These are phyloP conservation scores for Julus scanicus DNA, from an alignment of 2,888 invertebrate species.

Conservation along the genomic window DNA sequence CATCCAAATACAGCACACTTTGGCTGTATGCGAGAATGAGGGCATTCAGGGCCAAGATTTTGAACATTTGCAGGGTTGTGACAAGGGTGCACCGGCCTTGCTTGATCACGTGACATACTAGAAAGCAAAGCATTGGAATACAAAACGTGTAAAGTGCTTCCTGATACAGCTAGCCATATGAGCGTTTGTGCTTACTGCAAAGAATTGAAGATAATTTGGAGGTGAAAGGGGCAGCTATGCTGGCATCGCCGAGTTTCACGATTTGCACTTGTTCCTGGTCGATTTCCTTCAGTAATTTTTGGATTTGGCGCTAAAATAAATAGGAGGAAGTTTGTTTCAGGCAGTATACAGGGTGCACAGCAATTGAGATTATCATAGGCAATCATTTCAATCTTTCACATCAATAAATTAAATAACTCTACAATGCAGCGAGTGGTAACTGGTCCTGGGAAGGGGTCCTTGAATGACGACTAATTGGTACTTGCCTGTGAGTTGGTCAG, in stretches of 20 bases:
- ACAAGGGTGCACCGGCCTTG: constrained; percentile 99
- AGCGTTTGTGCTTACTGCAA: constrained; percentile 79
- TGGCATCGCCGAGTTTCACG: constrained; percentile 97
- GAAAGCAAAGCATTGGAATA: neutral
- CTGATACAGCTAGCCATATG: neutral
- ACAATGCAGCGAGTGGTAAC: no score
- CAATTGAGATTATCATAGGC: no score
- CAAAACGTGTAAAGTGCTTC: neutral
- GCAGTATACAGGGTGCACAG: no score
- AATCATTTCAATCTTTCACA: no score
- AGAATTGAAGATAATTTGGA: constrained; percentile 95
- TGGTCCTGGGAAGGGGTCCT: no score
- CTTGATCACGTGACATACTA: constrained; percentile 98
- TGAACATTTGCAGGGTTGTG: constrained; percentile 99
- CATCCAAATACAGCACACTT: constrained; percentile 97
- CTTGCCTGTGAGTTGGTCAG: constrained; percentile 44
- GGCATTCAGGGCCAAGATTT: constrained; percentile 97
- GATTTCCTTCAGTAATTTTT: constrained; percentile 72
- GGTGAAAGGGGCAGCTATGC: constrained; percentile 99
- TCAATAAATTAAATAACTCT: no score
- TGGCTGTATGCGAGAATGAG: constrained; percentile 98
- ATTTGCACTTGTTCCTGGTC: constrained; percentile 87
- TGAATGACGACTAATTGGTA: neutral
- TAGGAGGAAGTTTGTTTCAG: no score
- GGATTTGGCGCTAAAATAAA: constrained; percentile 60